These are phyloP conservation scores for Polypterus senegalus DNA, from an alignment of 2,113 vertebrate genomes.

Conservation along the genomic window DNA sequence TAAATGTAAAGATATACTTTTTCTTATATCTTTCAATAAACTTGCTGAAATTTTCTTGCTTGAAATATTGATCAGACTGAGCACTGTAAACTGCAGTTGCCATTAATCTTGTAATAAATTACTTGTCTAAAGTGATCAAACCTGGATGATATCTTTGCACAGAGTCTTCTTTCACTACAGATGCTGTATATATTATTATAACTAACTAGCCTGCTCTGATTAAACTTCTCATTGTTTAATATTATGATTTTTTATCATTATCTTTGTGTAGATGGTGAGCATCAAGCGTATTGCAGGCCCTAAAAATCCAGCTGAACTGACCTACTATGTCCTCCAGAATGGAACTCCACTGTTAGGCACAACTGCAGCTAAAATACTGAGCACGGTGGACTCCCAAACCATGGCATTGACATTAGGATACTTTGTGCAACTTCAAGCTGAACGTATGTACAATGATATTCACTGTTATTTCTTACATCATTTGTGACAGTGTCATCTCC, in stretches of 20 bases:
- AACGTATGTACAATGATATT: slow-evolving; percentile 61
- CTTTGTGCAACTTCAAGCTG: slow-evolving; percentile 89
- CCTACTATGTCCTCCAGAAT: slow-evolving; percentile 79
- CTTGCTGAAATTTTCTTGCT: too few relatives aligned
- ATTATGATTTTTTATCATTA: background rate
- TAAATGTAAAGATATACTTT: too few relatives aligned
- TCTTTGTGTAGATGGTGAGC: slow-evolving; percentile 75
- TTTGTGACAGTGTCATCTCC: background rate
- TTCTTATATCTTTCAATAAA: too few relatives aligned
- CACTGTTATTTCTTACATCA: background rate
- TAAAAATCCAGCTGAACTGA: slow-evolving; percentile 85
- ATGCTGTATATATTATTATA: too few relatives aligned
- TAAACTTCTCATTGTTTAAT: too few relatives aligned
- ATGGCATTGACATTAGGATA: slow-evolving; percentile 92
- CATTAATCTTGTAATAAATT: too few relatives aligned
- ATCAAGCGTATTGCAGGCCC: slow-evolving; percentile 73
- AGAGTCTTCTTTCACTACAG: too few relatives aligned
- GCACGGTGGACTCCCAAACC: slow-evolving; percentile 88
- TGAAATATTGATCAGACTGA: too few relatives aligned
- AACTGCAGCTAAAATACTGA: slow-evolving; percentile 84
- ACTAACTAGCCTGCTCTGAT: too few relatives aligned
- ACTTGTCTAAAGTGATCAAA: too few relatives aligned
- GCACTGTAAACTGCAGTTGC: too few relatives aligned
- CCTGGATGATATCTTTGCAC: too few relatives aligned
- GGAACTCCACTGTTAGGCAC: slow-evolving; percentile 72